Conservation (phyloP, 2,888 invertebrate genomes). For the Dioctria rufipes region DNA sequence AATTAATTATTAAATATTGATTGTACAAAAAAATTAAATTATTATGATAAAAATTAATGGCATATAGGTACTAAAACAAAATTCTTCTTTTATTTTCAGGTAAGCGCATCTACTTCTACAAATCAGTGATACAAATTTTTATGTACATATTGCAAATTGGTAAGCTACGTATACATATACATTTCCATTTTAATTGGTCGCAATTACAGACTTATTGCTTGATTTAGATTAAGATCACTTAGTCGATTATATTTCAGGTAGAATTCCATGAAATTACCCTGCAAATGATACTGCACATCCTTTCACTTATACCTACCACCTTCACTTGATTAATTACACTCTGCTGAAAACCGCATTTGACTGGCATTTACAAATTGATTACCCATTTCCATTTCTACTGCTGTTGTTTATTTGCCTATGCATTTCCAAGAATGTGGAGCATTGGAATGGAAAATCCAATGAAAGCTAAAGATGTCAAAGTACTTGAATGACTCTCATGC, state of each 20-base stretch:
- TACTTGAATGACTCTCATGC: conserved; percentile 28
- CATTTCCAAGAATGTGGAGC: background rate
- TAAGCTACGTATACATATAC: background rate
- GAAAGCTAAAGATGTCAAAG: conserved; percentile 24
- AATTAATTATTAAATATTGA: too few relatives aligned
- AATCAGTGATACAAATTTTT: background rate
- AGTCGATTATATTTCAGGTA: conserved; percentile 32
- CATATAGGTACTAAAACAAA: background rate
- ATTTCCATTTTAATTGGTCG: conserved; percentile 21
- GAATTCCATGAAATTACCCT: background rate
- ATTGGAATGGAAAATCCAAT: conserved; percentile 3
- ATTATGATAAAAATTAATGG: too few relatives aligned
- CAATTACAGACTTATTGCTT: conserved; percentile 9
- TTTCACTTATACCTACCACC: background rate
- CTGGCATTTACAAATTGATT: conserved; percentile 66
- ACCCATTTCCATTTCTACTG: background rate
- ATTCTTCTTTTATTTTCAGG: background rate
- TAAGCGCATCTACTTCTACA: background rate
- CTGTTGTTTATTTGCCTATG: background rate
- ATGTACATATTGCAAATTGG: conserved; percentile 8
- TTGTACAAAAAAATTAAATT: too few relatives aligned
- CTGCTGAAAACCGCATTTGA: conserved; percentile 64
- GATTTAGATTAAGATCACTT: conserved; percentile 39
- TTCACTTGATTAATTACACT: conserved; percentile 64
- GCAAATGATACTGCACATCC: background rate